Evolutionary conservation across 2,113 vertebrate species (phyloP), one percentile per base, ranked within the genome.

Genomic region (Aptenodytes patagonicus): DNA sequence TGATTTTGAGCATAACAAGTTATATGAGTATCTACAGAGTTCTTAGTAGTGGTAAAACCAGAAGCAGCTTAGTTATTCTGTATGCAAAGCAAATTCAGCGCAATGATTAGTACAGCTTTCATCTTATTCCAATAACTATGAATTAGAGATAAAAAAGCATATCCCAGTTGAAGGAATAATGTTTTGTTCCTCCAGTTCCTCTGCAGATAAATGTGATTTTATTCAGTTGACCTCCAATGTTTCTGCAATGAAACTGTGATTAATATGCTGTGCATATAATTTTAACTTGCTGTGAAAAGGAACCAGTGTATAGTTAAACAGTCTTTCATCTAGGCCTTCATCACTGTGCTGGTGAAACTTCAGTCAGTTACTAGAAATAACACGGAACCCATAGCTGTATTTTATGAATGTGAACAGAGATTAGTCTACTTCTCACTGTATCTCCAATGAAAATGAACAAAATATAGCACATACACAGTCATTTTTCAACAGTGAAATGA

Each of bases 41-140:
- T 87, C 42, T 52, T 22, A 82, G 36, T 10, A 91, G 38, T 6
- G 62, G 62, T n/a, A 87, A 87, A 94, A 57, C 19, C 36, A 95
- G 87, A 76, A 89, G 76, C 68, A 92, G 55, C 17, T n/a, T 38
- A 32, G 28, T 90, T 77, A 70, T 25, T 94, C 24, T 78, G 58
- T 47, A 88, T 70, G 76, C 76, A 77, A 86, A 89, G 68, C 42
- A 90, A 95, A 92, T 73, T 75, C 71, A 88, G 46, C 3, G 1
- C 40, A 82, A 72, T 68, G 76, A 89, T 94, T 95, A 87, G 83
- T 46, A 71, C 25, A 57, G n/a, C 77, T 96, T 96, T 95, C 91
- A 96, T 89, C 66, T 90, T 90, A 92, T 80, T 95, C 82, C 88
- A 94, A 10, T 95, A 81, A 55, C 62, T 93, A 77, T 88, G 79